Evolutionary conservation across 2,797 vertebrate species (phyloP).

Genomic region (Tragopan temminckii): DNA sequence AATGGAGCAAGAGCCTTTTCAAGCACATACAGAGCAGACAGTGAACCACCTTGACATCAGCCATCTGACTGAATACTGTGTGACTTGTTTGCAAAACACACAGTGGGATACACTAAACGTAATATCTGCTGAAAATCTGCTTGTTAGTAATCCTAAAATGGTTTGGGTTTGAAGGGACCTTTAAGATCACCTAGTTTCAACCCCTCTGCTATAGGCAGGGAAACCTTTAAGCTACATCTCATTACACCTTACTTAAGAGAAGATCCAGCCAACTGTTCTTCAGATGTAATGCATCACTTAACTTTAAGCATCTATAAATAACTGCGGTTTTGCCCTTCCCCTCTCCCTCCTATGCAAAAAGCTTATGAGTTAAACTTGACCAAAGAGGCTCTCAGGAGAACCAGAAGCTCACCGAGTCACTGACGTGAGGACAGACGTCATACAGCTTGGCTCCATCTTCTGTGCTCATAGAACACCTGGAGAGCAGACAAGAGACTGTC

Average conservation of each 20-base stretch:
- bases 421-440: slow-evolving; percentile 95
- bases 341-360: background rate
- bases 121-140: background rate
- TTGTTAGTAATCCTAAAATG: background rate
- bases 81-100: background rate
- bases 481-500: background rate
- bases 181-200: too few relatives aligned
- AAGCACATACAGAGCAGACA: background rate
- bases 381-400: background rate
- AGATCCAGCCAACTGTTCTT: background rate
- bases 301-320: background rate
- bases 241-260: background rate
- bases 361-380: background rate
- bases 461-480: slow-evolving; percentile 97
- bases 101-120: background rate
- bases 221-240: background rate
- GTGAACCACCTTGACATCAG: background rate
- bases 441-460: slow-evolving; percentile 98
- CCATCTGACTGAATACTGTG: background rate
- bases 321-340: background rate
- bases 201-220: too few relatives aligned
- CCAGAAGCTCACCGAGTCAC: slow-evolving; percentile 88
- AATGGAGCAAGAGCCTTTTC: background rate
- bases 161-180: too few relatives aligned
- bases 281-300: background rate